Evolutionary conservation across 2,888 invertebrate genomes (phyloP), one percentile per base, ranked within the genome.

Genomic region (Rhaphigaster nebulosa): DNA sequence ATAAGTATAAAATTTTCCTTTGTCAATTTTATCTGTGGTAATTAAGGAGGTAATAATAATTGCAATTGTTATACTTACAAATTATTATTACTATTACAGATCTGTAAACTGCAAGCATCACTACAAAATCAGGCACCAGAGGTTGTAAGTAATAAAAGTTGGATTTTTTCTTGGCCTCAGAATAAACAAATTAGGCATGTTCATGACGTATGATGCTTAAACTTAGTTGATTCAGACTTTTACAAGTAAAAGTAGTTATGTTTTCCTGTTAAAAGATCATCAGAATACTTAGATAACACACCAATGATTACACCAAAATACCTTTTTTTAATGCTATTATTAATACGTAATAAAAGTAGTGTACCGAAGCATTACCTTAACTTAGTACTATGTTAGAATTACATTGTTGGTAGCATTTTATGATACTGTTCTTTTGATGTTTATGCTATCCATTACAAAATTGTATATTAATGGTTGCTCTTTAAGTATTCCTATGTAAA

Each of bases 101-200:
- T 91, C 34, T 88, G 80, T 80, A 90, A 52, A 10, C 80, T 91
- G 13, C 91, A 91, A 65, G 87, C 91, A 12, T 90, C 88, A 4
- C 88, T 60, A n/a, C 90, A 90, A 52, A 89, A 87, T 60, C 90
- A 91, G 60, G 56, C 89, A 38, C 18, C 90, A 41, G 60, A 91
- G 52, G 54, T 88, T 56, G 91, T 91, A 90, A 91, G 91, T 91
- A 91, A 90, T 76, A 91, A 91, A 90, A 70, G 89, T 88, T 91
- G 91, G 91, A 65, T 91, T 45, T 87, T 91, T n/a, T 87, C 87
- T 87, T 91, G 90, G 91, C 90, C 91, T 65, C 90, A 90, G 76
- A 87, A 50, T 76, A 91, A 87, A 50, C 52, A 90, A 84, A 84
- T 84, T 3, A 84, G 84, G 20, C 84, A 84, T 84, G 84, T 84